These are phyloP conservation scores for Drosophila mimica DNA, from an alignment of 2,888 invertebrate genomes.

Conservation along the genomic window DNA sequence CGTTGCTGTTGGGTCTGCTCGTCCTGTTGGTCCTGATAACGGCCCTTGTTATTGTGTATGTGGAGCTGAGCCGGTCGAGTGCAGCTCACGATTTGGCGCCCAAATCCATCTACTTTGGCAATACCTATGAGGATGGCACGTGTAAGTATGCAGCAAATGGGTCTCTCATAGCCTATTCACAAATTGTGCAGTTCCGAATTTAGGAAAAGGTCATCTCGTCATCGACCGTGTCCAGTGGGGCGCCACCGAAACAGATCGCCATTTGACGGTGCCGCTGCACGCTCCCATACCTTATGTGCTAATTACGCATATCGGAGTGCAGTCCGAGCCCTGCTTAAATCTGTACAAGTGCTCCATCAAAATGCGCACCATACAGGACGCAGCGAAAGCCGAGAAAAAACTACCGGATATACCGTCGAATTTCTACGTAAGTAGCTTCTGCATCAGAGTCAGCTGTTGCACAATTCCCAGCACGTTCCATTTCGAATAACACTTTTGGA, in stretches of 20 bases:
- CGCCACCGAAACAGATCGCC: conserved; percentile 69
- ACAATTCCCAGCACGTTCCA: conserved; percentile 51
- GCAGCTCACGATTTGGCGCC: conserved; percentile 29
- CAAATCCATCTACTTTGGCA: conserved; percentile 81
- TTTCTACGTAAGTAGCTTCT: conserved; percentile 82
- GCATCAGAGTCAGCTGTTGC: not conserved
- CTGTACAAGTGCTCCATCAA: conserved; percentile 85
- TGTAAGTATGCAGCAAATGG: conserved; percentile 77
- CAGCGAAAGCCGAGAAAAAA: conserved; percentile 84
- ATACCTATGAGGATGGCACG: conserved; percentile 83
- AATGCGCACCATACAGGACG: conserved; percentile 85
- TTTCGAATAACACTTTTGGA: conserved; percentile 31
- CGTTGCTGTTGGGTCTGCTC: conserved; percentile 73
- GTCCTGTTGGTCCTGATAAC: conserved; percentile 74
- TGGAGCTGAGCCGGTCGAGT: conserved; percentile 71
- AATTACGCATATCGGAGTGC: conserved; percentile 86
- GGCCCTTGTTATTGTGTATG: conserved; percentile 75
- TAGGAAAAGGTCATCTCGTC: conserved; percentile 85
- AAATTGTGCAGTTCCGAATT: conserved; percentile 83
- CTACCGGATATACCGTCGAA: conserved; percentile 85
- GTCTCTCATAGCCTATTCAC: conserved; percentile 62
- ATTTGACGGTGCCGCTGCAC: conserved; percentile 71
- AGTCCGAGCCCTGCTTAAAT: conserved; percentile 83
- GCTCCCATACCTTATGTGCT: conserved; percentile 85
- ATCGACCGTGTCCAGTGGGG: conserved; percentile 85